phyloP scores from a whole-genome alignment of 2,888 invertebrate genomes.

The Phyllotreta cruciferae region DNA sequence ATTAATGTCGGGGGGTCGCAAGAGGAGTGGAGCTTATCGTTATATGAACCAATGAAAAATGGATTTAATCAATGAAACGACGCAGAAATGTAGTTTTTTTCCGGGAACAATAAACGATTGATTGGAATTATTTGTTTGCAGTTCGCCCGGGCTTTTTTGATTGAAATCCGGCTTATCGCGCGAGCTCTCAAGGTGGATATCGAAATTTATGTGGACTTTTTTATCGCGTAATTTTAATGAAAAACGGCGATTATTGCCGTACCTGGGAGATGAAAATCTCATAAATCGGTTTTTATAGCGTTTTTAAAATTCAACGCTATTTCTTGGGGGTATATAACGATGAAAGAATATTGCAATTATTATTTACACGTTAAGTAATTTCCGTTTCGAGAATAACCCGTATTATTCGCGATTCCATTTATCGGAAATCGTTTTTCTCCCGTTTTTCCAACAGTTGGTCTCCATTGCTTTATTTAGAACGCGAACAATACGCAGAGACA shows the following conservation, averaged over 20 bases:
- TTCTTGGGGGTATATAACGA: no score
- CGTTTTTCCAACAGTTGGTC: slow-evolving; percentile 9
- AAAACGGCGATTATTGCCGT: slow-evolving; percentile 3
- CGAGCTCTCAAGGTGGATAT: slow-evolving; percentile 5
- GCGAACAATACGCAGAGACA: slow-evolving; percentile 3
- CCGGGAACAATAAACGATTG: slow-evolving; percentile 36
- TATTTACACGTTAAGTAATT: no score
- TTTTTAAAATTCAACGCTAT: neutral
- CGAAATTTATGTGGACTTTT: slow-evolving; percentile 16
- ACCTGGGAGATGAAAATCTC: neutral
- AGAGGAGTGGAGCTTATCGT: slow-evolving; percentile 29
- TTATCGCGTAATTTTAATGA: neutral
- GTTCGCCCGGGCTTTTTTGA: slow-evolving; percentile 36
- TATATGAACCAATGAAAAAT: slow-evolving; percentile 26
- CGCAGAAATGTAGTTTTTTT: slow-evolving; percentile 25
- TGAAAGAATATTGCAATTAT: no score
- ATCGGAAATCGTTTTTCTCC: neutral
- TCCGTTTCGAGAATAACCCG: no score
- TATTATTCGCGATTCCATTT: neutral
- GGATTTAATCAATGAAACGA: slow-evolving; percentile 32
- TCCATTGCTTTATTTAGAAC: slow-evolving; percentile 7
- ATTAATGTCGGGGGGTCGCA: slow-evolving; percentile 19
- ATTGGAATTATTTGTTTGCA: slow-evolving; percentile 41
- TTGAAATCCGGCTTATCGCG: slow-evolving; percentile 25
- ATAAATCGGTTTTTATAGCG: slow-evolving; percentile 3